phyloP scores from a whole-genome alignment of 2,113 vertebrate species.

The Castor canadensis region DNA sequence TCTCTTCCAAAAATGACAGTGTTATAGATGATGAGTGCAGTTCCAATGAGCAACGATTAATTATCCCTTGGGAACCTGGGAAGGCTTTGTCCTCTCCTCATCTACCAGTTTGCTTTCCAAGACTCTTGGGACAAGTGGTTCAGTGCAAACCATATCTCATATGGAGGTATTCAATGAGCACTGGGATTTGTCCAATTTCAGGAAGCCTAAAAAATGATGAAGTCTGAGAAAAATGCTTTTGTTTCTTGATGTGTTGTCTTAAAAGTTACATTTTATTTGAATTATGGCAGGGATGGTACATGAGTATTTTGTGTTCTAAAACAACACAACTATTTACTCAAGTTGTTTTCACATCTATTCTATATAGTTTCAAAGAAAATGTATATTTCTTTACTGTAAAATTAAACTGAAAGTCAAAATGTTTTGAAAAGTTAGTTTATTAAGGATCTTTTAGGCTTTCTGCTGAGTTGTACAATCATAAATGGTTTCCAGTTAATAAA shows the following conservation, averaged over 20 bases:
- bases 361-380: not conserved
- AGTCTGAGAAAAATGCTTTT: not conserved
- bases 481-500: not conserved
- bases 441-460: not conserved
- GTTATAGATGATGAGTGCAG: accelerated
- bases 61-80: not conserved
- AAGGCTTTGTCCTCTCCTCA: not conserved
- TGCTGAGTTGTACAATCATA: not conserved
- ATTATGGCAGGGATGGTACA: not conserved
- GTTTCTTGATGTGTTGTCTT: not conserved
- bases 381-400: not conserved
- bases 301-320: not conserved
- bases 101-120: not conserved
- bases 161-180: not conserved
- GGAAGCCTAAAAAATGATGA: not conserved
- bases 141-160: not conserved
- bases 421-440: not conserved
- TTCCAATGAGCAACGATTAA: conserved; percentile 32
- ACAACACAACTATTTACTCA: not conserved
- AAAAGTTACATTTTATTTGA: conserved; percentile 22
- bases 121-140: not conserved
- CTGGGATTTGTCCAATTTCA: not conserved
- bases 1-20: not conserved
- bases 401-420: not conserved
- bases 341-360: not conserved